phyloP scores from a whole-genome alignment of 2,797 vertebrate species.

The Emys orbicularis region DNA sequence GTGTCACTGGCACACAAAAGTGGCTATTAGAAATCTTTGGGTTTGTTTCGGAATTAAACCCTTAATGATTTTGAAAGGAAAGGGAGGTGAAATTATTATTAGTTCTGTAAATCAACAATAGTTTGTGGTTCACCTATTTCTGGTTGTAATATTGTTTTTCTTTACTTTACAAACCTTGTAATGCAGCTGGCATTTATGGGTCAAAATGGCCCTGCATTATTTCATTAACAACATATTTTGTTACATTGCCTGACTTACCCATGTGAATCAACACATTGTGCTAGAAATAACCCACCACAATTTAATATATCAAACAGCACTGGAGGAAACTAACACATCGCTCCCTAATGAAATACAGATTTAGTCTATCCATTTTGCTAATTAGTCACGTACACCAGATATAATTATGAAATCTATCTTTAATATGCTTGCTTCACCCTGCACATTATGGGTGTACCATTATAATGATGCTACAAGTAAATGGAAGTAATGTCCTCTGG shows the following conservation, averaged over 20 bases:
- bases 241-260: constrained; percentile 37
- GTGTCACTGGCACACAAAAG: background rate
- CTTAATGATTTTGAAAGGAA: background rate
- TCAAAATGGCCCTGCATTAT: background rate
- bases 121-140: background rate
- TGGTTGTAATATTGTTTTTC: background rate
- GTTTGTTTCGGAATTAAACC: background rate
- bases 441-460: constrained; percentile 45
- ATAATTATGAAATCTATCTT: constrained; percentile 69
- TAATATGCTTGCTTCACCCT: constrained; percentile 70
- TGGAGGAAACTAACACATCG: constrained; percentile 69
- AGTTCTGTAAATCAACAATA: background rate
- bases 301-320: constrained; percentile 67
- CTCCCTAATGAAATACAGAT: constrained; percentile 70
- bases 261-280: constrained; percentile 58
- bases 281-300: constrained; percentile 52
- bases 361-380: constrained; percentile 74
- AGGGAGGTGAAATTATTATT: background rate
- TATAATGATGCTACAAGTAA: constrained; percentile 45
- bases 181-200: background rate
- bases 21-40: background rate
- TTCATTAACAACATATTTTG: constrained; percentile 48
- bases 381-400: constrained; percentile 68
- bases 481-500: constrained; percentile 41
- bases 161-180: background rate